Evolutionary conservation across 2,113 vertebrate genomes (phyloP), one percentile per base, ranked within the genome.

Genomic region (Ammodytes dubius): DNA sequence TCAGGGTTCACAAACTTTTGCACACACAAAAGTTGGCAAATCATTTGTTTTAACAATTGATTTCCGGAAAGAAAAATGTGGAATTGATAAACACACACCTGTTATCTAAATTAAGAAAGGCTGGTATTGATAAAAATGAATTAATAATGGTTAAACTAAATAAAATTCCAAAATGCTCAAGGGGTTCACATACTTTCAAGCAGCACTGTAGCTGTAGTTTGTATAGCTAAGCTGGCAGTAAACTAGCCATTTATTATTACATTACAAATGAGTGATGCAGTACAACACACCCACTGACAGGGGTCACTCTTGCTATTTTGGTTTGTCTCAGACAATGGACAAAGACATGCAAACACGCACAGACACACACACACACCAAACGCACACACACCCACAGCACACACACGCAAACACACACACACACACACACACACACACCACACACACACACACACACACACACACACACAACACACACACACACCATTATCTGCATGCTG

Each of bases 401-500:
- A 46, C 72, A 68, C 47, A 65, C 47, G n/a, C n/a, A n/a, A n/a
- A 35, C 57, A 27, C 50, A 65, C 64, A 84, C 70, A 60, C 58
- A 49, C 67, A 72, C n/a, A 74, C 39, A 53, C 15, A 67, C 17
- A 61, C 9, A 56, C 40, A 39, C 40, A 56, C 67, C 13, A 59
- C n/a, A 52, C 46, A 54, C 66, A 63, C 47, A 66, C 37, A 49
- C 54, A 46, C 72, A 68, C 47, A 65, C 47, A 35, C 57, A 27
- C 50, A 65, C 64, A 84, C 70, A 60, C 58, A 49, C 67, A 72
- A 74, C 39, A 53, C 15, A 67, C 17, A 61, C 9, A 56, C 40
- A 39, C 40, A 56, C 67, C 13, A 59, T 61, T 73, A 87, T 77
- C 82, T 81, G 73, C 78, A 80, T 88, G 79, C 66, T 74, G 77